Conservation (phyloP, 1,140 invertebrate species). For the Meteorus sp. region DNA sequence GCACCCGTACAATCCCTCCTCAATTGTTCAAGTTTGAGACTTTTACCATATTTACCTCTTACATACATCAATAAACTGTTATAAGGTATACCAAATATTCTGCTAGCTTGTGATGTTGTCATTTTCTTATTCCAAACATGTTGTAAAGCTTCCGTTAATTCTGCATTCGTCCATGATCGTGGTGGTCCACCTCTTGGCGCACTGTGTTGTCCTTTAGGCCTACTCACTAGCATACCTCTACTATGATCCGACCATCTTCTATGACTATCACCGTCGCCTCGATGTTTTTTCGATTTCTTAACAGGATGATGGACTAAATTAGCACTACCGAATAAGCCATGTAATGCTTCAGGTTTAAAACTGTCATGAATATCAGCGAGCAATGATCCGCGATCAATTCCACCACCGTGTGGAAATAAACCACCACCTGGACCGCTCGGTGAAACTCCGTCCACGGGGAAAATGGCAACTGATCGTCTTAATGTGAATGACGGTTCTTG, state of each 20-base stretch:
- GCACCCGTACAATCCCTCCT: constrained; percentile 81
- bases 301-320: constrained; percentile 35
- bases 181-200: constrained; percentile 85
- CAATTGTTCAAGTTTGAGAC: constrained; percentile 82
- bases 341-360: constrained; percentile 52
- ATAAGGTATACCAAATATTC: constrained; percentile 89
- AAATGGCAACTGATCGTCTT: constrained; percentile 43
- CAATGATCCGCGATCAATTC: constrained; percentile 40
- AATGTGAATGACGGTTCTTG: constrained; percentile 39
- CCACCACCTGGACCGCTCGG: constrained; percentile 35
- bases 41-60: constrained; percentile 88
- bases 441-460: constrained; percentile 48
- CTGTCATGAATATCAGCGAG: constrained; percentile 50
- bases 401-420: constrained; percentile 46
- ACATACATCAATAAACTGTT: constrained; percentile 91
- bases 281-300: constrained; percentile 46
- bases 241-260: constrained; percentile 49
- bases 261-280: constrained; percentile 40
- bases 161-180: constrained; percentile 86
- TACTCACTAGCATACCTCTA: constrained; percentile 58
- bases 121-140: constrained; percentile 93
- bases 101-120: constrained; percentile 89
- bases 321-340: constrained; percentile 46
- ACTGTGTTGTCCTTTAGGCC: constrained; percentile 85
- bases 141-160: constrained; percentile 83